These are phyloP conservation scores for Ivindomyrus marchei DNA, from an alignment of 2,113 vertebrate genomes.

Conservation along the genomic window DNA sequence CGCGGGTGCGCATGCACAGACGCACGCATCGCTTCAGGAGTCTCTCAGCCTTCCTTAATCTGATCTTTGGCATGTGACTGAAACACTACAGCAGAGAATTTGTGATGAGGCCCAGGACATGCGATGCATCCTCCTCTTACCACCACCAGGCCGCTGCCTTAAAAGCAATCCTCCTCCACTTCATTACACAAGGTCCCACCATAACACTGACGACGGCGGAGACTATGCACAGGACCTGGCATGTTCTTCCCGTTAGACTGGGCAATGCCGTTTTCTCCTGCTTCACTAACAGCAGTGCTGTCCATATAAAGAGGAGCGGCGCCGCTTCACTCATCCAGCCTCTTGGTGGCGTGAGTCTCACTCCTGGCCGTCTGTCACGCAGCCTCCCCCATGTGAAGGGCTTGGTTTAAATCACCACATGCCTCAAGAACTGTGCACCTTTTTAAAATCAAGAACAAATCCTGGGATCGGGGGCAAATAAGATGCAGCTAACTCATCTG, in stretches of 20 bases:
- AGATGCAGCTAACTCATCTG: not conserved
- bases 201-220: not conserved
- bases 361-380: not conserved
- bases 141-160: not conserved
- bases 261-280: not conserved
- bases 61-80: not conserved
- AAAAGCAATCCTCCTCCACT: not conserved
- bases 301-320: not conserved
- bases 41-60: slow-evolving; percentile 12
- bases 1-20: not conserved
- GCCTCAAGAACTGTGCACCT: not conserved
- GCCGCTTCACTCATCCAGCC: not conserved
- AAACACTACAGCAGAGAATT: not conserved
- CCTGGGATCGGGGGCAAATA: not conserved
- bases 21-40: slow-evolving; percentile 30
- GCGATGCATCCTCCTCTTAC: not conserved
- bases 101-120: not conserved
- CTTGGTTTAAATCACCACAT: not conserved
- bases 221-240: not conserved
- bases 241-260: not conserved
- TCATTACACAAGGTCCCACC: not conserved
- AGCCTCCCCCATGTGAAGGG: not conserved
- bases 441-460: not conserved
- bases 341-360: not conserved
- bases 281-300: not conserved